These are phyloP conservation scores for Pararge aegeria DNA, from an alignment of 1,140 invertebrate genomes.

Conservation along the genomic window DNA sequence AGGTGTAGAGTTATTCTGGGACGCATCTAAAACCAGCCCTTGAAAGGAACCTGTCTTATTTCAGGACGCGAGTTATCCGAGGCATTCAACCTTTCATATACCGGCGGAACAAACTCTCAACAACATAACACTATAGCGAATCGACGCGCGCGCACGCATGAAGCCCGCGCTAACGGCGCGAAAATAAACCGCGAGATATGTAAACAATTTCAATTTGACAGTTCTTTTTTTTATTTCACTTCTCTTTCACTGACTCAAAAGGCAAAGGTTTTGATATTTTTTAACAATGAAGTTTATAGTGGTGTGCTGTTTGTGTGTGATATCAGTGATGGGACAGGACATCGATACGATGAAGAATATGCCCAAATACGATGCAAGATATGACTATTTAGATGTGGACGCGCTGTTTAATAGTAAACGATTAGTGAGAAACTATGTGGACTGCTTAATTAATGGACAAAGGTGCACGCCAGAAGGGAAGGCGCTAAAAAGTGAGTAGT, in stretches of 20 bases:
- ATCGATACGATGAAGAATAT: slow-evolving; percentile 55
- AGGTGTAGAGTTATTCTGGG: neutral
- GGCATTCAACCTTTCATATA: slow-evolving; percentile 33
- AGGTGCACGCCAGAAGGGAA: slow-evolving; percentile 81
- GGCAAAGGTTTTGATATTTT: neutral
- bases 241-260: neutral
- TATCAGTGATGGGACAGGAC: slow-evolving; percentile 47
- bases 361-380: slow-evolving; percentile 76
- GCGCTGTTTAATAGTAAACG: slow-evolving; percentile 79
- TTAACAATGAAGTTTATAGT: slow-evolving; percentile 56
- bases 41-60: slow-evolving; percentile 28
- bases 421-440: slow-evolving; percentile 80
- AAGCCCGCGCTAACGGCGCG: slow-evolving; percentile 28
- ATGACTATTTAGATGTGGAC: slow-evolving; percentile 81
- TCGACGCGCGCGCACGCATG: slow-evolving; percentile 46
- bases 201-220: slow-evolving; percentile 34
- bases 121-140: slow-evolving; percentile 40
- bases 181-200: slow-evolving; percentile 33
- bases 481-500: slow-evolving; percentile 80
- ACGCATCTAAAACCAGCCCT: slow-evolving; percentile 16
- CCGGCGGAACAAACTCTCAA: slow-evolving; percentile 24
- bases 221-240: slow-evolving; percentile 13
- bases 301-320: slow-evolving; percentile 54
- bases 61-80: slow-evolving; percentile 16
- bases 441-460: slow-evolving; percentile 78